Conservation (phyloP, 2,113 vertebrate genomes). For the Crotalus helleri region DNA sequence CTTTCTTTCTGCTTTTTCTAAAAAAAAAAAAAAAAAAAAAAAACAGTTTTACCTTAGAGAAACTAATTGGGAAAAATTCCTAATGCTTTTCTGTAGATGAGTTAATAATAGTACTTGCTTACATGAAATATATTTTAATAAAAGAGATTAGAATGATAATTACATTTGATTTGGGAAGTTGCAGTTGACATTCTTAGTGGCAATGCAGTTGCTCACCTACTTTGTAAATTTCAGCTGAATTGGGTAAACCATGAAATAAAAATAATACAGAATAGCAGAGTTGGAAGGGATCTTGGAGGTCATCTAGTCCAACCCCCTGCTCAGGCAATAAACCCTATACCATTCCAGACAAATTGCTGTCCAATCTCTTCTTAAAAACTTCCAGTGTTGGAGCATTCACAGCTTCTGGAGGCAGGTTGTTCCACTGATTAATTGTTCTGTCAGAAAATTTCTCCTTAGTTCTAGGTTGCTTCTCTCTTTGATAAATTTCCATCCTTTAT, state of each 20-base stretch:
- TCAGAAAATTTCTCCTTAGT: not conserved
- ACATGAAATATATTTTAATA: not conserved
- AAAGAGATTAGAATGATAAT: not conserved
- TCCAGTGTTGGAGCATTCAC: not conserved
- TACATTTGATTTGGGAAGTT: not conserved
- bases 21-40: not conserved
- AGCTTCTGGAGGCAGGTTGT: not conserved
- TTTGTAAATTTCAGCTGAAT: not conserved
- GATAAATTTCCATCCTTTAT: not conserved
- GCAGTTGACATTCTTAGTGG: not conserved
- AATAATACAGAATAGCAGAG: not conserved
- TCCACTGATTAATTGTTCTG: not conserved
- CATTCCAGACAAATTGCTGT: not conserved
- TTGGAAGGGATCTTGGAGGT: not conserved
- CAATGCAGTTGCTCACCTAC: not conserved
- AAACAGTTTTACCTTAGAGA: not conserved
- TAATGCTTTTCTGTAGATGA: not conserved
- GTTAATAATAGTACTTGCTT: not conserved
- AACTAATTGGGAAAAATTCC: not conserved
- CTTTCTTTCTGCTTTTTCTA: too few relatives aligned
- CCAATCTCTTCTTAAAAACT: not conserved
- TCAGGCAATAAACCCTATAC: not conserved
- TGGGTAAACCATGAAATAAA: not conserved
- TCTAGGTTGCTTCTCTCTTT: not conserved
- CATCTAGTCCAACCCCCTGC: not conserved